Evolutionary conservation across 1,140 invertebrate genomes (phyloP).

Genomic region (Diabrotica virgifera): DNA sequence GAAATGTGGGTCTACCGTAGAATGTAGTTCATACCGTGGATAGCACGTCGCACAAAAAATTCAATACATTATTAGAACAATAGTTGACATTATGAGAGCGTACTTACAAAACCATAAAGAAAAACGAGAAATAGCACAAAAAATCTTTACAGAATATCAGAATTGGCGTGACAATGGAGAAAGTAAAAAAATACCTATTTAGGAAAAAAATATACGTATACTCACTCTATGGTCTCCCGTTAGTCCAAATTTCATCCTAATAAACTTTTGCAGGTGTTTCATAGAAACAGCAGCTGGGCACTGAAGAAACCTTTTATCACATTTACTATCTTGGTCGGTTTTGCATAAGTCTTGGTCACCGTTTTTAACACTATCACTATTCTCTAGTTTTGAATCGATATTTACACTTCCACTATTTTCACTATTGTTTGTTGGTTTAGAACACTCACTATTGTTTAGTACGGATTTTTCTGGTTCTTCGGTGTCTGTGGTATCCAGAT

Average conservation of each 20-base stretch:
- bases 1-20: no score
- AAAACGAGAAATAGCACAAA: no score
- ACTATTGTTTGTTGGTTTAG: slow-evolving; percentile 5
- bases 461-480: slow-evolving; percentile 14
- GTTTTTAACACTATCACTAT: slow-evolving; percentile 20
- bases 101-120: no score
- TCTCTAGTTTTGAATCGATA: slow-evolving; percentile 5
- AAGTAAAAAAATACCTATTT: not conserved
- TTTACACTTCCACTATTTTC: slow-evolving; percentile 5
- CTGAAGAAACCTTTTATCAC: slow-evolving; percentile 57
- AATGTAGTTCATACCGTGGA: no score
- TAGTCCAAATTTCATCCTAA: slow-evolving; percentile 66
- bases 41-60: no score
- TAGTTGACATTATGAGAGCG: no score
- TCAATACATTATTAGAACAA: no score
- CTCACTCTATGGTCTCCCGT: slow-evolving; percentile 53
- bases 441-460: not conserved
- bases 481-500: slow-evolving; percentile 36
- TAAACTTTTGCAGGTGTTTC: slow-evolving; percentile 67
- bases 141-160: no score
- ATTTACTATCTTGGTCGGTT: slow-evolving; percentile 8
- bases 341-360: slow-evolving; percentile 19
- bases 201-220: slow-evolving; percentile 8
- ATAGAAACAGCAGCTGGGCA: slow-evolving; percentile 71
- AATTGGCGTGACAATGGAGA: no score